phyloP scores from a whole-genome alignment of 1,140 invertebrate genomes.

The Drosophila grimshawi region DNA sequence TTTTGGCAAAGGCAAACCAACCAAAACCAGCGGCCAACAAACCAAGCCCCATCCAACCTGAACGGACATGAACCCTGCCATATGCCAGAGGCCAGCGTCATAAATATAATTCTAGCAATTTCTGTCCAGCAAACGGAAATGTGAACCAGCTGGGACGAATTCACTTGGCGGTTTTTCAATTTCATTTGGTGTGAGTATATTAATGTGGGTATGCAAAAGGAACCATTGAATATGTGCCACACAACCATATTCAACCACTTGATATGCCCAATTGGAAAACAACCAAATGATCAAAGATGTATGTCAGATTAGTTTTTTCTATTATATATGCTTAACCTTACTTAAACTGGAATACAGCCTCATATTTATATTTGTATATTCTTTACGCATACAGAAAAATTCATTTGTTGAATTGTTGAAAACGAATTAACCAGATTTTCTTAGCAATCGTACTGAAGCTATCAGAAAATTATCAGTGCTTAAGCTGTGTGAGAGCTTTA shows the following conservation, averaged over 20 bases:
- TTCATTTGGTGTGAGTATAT: slow-evolving; percentile 51
- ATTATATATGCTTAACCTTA: no score
- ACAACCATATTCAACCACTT: slow-evolving; percentile 29
- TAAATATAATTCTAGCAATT: slow-evolving; percentile 60
- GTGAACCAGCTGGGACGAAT: slow-evolving; percentile 41
- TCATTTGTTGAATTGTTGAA: no score
- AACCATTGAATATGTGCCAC: slow-evolving; percentile 27
- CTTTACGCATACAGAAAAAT: no score
- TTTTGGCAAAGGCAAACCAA: slow-evolving; percentile 59
- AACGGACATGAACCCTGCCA: slow-evolving; percentile 5
- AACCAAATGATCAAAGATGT: background rate
- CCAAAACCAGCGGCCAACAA: slow-evolving; percentile 27
- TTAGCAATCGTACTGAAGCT: no score
- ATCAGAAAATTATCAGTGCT: no score
- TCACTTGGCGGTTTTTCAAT: slow-evolving; percentile 65
- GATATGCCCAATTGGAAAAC: slow-evolving; percentile 44
- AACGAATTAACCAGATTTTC: no score
- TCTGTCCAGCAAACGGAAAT: slow-evolving; percentile 39
- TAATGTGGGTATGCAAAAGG: slow-evolving; percentile 57
- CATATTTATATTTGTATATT: no score
- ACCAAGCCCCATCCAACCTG: background rate
- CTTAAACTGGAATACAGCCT: no score
- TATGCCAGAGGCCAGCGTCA: slow-evolving; percentile 27
- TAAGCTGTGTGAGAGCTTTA: no score
- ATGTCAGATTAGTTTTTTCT: no score